Evolutionary conservation across 2,797 vertebrate genomes (phyloP).

Genomic region (Jordanella pulchra): DNA sequence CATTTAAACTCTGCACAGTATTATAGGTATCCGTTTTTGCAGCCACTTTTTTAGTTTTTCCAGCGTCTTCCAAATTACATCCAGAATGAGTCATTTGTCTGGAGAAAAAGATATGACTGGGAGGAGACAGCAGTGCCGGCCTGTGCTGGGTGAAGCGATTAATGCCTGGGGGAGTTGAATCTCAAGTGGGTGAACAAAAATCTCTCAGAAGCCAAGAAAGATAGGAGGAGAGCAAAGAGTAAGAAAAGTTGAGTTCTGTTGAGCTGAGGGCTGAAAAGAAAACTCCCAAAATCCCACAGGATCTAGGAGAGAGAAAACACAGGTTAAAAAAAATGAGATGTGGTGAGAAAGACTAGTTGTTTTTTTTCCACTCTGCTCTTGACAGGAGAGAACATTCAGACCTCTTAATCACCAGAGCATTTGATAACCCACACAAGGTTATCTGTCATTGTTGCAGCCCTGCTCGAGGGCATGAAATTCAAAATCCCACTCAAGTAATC

Average conservation of each 20-base stretch:
- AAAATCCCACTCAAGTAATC: slow-evolving; percentile 65
- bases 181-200: not conserved
- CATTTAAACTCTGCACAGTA: slow-evolving; percentile 8
- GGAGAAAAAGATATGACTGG: not conserved
- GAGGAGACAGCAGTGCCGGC: slow-evolving; percentile 48
- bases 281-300: slow-evolving; percentile 27
- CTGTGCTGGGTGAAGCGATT: slow-evolving; percentile 45
- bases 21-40: not conserved
- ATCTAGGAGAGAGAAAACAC: slow-evolving; percentile 12
- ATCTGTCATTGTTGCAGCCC: slow-evolving; percentile 17
- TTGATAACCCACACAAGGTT: slow-evolving; percentile 14
- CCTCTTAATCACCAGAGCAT: slow-evolving; percentile 30
- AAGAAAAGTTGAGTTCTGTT: slow-evolving; percentile 28
- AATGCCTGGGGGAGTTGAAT: slow-evolving; percentile 18
- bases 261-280: slow-evolving; percentile 34
- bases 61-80: slow-evolving; percentile 24
- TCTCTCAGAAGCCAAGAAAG: not conserved
- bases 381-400: slow-evolving; percentile 5
- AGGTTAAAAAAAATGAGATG: not conserved
- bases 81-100: slow-evolving; percentile 40
- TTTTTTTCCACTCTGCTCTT: slow-evolving; percentile 9
- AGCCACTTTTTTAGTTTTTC: slow-evolving; percentile 13
- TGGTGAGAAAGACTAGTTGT: not conserved
- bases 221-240: not conserved
- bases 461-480: slow-evolving; percentile 36